Percentiles rank a stretch among this genome's conserved stretches.
Evolutionary conservation across 2,888 invertebrate species (phyloP).

Genomic region (Dynastes maya): DNA sequence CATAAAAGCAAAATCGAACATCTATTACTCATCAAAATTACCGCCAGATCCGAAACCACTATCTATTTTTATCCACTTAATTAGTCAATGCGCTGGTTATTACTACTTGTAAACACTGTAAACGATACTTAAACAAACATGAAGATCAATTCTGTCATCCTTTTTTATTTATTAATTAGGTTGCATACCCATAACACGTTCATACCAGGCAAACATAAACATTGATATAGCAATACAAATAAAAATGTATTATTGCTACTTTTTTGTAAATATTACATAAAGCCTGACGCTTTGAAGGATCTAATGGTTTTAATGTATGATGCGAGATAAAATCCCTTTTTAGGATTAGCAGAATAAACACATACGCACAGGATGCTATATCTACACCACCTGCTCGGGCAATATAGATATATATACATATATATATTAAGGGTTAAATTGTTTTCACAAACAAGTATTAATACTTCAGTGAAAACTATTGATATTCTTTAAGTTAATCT

Average conservation of each 20-base stretch:
- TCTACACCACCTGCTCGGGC: too few relatives aligned
- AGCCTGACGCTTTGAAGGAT: too few relatives aligned
- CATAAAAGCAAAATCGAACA: constrained; percentile 25
- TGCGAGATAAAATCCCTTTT: too few relatives aligned
- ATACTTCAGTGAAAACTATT: too few relatives aligned
- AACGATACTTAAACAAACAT: constrained; percentile 9
- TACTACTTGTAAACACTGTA: constrained; percentile 17
- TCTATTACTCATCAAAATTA: constrained; percentile 32
- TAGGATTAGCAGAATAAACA: too few relatives aligned
- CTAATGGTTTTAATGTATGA: too few relatives aligned
- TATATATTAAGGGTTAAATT: too few relatives aligned
- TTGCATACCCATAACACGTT: not conserved
- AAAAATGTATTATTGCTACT: not conserved
- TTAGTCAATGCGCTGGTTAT: not conserved
- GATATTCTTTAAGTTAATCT: too few relatives aligned
- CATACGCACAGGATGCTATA: too few relatives aligned
- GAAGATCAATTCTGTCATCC: not conserved
- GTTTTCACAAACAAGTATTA: too few relatives aligned
- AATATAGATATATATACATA: too few relatives aligned
- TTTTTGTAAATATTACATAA: not conserved
- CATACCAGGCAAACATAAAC: not conserved
- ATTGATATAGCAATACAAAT: constrained; percentile 11
- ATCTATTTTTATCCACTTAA: constrained; percentile 29
- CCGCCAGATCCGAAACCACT: constrained; percentile 4
- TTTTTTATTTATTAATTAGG: constrained; percentile 8